Conservation (phyloP, 2,113 vertebrate genomes). For the Tragelaphus imberbis region DNA sequence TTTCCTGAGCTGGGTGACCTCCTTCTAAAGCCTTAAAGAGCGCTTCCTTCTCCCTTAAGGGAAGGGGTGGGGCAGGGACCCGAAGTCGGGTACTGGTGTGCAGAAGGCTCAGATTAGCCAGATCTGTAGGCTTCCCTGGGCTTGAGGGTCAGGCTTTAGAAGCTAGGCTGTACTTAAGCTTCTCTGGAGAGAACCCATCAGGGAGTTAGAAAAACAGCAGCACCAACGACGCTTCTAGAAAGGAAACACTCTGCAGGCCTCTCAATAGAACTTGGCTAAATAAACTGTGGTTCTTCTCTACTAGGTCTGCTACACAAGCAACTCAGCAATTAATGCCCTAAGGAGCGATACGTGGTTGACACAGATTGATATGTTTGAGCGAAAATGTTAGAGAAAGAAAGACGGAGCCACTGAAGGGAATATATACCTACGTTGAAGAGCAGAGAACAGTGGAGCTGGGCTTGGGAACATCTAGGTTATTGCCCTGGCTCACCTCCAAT, state of each 20-base stretch:
- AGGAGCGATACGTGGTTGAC: neutral
- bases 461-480: fast-evolving
- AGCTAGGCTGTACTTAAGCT: neutral
- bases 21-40: neutral
- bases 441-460: no score
- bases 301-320: neutral
- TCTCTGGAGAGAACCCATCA: neutral
- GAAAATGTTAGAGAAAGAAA: neutral
- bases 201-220: neutral
- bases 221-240: neutral
- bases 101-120: neutral
- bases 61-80: neutral
- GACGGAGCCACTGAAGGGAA: neutral
- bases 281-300: neutral
- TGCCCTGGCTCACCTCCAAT: neutral
- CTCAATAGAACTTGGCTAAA: neutral
- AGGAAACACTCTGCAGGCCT: neutral
- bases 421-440: fast-evolving
- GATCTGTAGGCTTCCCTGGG: neutral
- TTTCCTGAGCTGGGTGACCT: neutral
- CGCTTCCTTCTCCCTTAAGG: neutral
- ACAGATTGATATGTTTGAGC: neutral
- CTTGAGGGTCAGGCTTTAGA: neutral
- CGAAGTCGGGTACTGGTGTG: neutral
- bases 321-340: neutral